These are phyloP conservation scores for Lithodes maja DNA, from an alignment of 2,888 invertebrate species.

Conservation along the genomic window DNA sequence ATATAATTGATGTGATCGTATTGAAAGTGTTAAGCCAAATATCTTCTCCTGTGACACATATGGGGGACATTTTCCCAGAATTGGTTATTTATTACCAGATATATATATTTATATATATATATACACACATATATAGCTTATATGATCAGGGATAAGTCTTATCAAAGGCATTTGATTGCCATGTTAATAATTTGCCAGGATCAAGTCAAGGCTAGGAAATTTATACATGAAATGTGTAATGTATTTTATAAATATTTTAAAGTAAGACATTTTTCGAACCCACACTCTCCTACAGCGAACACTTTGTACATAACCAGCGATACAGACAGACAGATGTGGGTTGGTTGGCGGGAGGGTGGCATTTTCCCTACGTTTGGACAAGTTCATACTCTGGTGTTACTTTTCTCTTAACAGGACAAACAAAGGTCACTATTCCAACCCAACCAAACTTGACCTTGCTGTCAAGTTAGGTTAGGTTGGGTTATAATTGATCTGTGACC, in stretches of 20 bases:
- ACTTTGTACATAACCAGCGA: conserved; percentile 23
- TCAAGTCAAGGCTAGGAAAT: conserved; percentile 41
- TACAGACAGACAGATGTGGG: conserved; percentile 5
- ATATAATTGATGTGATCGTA: too few species aligned
- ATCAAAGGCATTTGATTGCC: conserved; percentile 51
- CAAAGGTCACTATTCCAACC: too few species aligned
- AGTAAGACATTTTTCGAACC: conserved; percentile 45
- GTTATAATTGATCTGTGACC: too few species aligned
- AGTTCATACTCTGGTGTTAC: too few species aligned
- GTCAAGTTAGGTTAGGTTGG: too few species aligned
- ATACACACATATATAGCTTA: conserved; percentile 51
- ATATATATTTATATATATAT: conserved; percentile 58
- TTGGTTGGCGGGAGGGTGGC: not conserved
- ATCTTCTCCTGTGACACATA: conserved; percentile 51
- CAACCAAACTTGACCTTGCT: too few species aligned
- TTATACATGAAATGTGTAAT: conserved; percentile 64
- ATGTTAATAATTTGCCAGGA: conserved; percentile 50
- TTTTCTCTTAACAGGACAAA: too few species aligned
- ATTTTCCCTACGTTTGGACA: too few species aligned
- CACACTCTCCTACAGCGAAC: conserved; percentile 23
- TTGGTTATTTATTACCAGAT: conserved; percentile 63
- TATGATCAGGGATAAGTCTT: conserved; percentile 59
- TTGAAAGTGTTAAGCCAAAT: conserved; percentile 50
- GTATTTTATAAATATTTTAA: conserved; percentile 62
- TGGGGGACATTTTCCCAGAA: conserved; percentile 38